Evolutionary conservation across 1,140 invertebrate species (phyloP).

Genomic region (Papilio polyxenes): DNA sequence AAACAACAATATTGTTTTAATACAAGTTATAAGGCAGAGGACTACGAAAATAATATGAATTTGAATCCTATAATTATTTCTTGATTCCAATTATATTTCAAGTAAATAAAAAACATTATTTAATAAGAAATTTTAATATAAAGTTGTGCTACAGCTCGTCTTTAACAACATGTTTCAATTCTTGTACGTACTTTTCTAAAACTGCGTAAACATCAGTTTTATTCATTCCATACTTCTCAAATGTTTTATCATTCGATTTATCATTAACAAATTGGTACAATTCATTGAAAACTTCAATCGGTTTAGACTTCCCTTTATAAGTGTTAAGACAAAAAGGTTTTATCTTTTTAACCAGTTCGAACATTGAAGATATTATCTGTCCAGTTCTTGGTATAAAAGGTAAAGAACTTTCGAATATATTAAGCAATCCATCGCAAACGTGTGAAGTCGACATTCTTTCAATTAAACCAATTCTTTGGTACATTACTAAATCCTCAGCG

Average conservation of each 20-base stretch:
- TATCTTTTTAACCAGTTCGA: conserved; percentile 58
- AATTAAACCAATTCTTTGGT: conserved; percentile 64
- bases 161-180: conserved; percentile 44
- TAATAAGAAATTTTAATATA: conserved; percentile 11
- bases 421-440: conserved; percentile 63
- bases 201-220: conserved; percentile 46
- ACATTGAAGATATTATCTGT: conserved; percentile 47
- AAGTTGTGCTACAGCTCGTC: conserved; percentile 48
- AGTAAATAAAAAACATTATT: not conserved
- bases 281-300: conserved; percentile 47
- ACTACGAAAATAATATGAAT: too few relatives aligned
- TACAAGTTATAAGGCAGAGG: too few relatives aligned
- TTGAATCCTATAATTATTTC: too few relatives aligned
- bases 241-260: conserved; percentile 40
- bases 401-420: conserved; percentile 56
- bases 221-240: conserved; percentile 46
- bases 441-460: conserved; percentile 59
- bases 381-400: conserved; percentile 44
- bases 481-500: conserved; percentile 50
- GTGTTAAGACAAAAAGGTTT: conserved; percentile 59
- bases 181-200: conserved; percentile 48
- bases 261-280: conserved; percentile 50
- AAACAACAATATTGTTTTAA: too few relatives aligned
- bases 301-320: conserved; percentile 51
- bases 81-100: too few relatives aligned